These are phyloP conservation scores for Perodicticus potto DNA, from an alignment of 2,797 vertebrate species.

Conservation along the genomic window DNA sequence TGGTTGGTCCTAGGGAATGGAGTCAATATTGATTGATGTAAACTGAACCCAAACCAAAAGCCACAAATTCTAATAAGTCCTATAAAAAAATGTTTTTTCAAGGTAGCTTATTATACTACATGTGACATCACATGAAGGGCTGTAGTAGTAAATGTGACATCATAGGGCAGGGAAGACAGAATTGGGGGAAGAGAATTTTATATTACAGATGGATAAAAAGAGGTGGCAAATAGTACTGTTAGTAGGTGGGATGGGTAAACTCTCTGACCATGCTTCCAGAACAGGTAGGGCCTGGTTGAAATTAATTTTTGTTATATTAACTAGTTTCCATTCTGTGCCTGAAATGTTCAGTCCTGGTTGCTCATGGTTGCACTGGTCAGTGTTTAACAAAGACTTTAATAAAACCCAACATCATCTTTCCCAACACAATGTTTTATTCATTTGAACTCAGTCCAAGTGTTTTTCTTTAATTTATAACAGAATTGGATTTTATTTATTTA, in stretches of 20 bases:
- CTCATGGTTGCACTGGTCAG: background rate
- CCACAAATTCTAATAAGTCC: background rate
- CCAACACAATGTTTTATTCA: background rate
- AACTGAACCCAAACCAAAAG: slow-evolving; percentile 8
- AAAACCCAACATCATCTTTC: background rate
- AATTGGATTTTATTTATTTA: background rate
- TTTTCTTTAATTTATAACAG: background rate
- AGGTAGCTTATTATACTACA: background rate
- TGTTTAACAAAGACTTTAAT: slow-evolving; percentile 10
- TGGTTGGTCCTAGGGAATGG: background rate
- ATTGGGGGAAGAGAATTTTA: background rate
- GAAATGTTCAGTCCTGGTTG: background rate
- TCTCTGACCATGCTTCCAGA: background rate
- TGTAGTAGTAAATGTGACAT: background rate
- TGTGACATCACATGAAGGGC: background rate
- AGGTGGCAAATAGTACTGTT: background rate
- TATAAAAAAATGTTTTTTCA: slow-evolving; percentile 1
- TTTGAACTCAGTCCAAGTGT: background rate
- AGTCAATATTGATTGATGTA: slow-evolving; percentile 32
- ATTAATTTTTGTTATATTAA: background rate
- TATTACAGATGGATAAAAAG: background rate
- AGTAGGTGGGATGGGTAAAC: background rate
- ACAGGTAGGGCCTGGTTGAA: background rate
- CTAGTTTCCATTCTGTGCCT: background rate
- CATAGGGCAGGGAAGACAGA: background rate